Percentiles rank a stretch among this genome's conserved stretches.
phyloP scores from a whole-genome alignment of 1,140 invertebrate species.

The Neodiprion fabricii region DNA sequence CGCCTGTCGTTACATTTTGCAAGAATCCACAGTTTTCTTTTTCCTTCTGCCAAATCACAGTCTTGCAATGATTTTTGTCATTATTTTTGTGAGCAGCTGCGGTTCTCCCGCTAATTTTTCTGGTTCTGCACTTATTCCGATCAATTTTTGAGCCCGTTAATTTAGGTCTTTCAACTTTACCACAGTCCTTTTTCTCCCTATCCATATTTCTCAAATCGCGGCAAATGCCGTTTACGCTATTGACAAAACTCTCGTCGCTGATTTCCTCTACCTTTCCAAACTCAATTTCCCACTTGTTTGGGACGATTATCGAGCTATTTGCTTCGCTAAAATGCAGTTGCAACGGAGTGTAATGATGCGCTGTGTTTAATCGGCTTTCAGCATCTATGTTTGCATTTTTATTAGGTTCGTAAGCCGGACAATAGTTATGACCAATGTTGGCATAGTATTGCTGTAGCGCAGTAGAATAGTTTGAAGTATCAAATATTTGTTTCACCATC shows the following conservation, averaged over 20 bases:
- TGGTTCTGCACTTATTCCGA: neutral
- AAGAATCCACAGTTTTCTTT: no score
- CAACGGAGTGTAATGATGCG: neutral
- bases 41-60: no score
- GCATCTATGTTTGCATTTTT: neutral
- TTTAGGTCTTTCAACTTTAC: neutral
- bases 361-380: neutral
- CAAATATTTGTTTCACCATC: neutral
- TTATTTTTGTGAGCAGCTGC: neutral
- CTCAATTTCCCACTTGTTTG: constrained; percentile 30
- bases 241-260: constrained; percentile 33
- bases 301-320: neutral
- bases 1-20: no score
- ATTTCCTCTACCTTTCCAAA: constrained; percentile 36
- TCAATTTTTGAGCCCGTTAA: neutral
- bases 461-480: neutral
- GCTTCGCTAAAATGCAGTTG: neutral
- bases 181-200: neutral
- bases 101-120: neutral
- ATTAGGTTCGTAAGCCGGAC: neutral
- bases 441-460: no score
- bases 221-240: constrained; percentile 32
- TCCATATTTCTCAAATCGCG: constrained; percentile 26
- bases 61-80: no score
- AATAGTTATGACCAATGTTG: neutral